Conservation (phyloP, 2,797 vertebrate species). For the Peromyscus melanophrys region DNA sequence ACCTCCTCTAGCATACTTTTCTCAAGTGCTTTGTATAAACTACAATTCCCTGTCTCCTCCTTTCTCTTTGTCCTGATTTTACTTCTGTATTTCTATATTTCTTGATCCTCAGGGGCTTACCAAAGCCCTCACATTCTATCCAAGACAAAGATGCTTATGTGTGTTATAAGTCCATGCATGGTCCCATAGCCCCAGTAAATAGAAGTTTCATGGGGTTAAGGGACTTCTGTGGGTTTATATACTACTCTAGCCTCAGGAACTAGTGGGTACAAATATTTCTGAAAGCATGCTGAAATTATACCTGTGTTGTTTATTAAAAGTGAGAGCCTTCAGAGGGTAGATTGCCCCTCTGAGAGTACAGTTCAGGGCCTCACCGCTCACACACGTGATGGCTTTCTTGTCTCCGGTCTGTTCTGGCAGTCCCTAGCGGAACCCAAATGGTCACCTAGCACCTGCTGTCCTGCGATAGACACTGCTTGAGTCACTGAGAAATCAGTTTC, state of each 20-base stretch:
- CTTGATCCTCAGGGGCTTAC: neutral
- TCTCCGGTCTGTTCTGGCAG: neutral
- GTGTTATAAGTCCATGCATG: neutral
- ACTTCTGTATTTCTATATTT: neutral
- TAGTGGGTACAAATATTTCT: neutral
- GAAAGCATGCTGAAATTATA: neutral
- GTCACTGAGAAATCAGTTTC: neutral
- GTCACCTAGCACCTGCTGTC: neutral
- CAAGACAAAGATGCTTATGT: neutral
- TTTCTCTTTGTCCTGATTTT: neutral
- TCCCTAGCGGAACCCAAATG: neutral
- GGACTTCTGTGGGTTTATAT: neutral
- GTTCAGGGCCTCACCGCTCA: neutral
- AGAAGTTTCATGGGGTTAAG: neutral
- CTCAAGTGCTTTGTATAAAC: neutral
- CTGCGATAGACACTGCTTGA: neutral
- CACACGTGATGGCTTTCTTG: neutral
- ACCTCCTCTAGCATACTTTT: neutral
- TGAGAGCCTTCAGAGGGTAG: neutral
- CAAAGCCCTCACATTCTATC: neutral
- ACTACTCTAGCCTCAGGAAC: neutral
- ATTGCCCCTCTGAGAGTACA: neutral
- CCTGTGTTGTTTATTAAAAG: neutral
- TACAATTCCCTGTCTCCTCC: neutral
- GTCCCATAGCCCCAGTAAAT: neutral